These are phyloP conservation scores for Agriopis leucophaearia DNA, from an alignment of 2,888 invertebrate genomes.

Conservation along the genomic window DNA sequence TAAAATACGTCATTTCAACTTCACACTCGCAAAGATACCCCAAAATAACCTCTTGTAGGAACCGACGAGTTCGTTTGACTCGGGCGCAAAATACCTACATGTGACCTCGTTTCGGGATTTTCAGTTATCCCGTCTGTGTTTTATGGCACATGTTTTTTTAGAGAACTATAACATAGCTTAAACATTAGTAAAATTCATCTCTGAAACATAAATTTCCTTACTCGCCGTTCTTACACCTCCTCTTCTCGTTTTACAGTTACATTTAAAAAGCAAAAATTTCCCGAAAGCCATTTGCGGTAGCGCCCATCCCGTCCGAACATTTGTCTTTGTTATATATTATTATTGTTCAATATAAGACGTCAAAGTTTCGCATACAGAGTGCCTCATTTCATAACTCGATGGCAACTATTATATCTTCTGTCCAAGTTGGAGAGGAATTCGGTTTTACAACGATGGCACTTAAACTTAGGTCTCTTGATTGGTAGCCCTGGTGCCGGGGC, in stretches of 20 bases:
- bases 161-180: too few relatives aligned
- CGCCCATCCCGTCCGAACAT: conserved; percentile 51
- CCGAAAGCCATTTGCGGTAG: conserved; percentile 32
- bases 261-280: conserved; percentile 33
- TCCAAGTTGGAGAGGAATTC: conserved; percentile 54
- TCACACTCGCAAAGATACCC: too few relatives aligned
- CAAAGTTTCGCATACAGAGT: conserved; percentile 79
- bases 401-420: conserved; percentile 64
- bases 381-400: conserved; percentile 73
- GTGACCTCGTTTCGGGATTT: too few relatives aligned
- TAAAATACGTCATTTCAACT: too few relatives aligned
- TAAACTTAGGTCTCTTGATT: too few relatives aligned
- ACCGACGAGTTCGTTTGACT: too few relatives aligned
- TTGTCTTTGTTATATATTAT: conserved; percentile 72
- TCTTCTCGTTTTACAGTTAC: background rate
- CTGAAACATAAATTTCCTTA: background rate
- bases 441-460: background rate
- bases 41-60: too few relatives aligned
- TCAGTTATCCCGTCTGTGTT: too few relatives aligned
- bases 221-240: background rate
- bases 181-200: background rate
- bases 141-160: too few relatives aligned
- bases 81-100: too few relatives aligned
- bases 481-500: too few relatives aligned
- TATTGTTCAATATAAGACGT: conserved; percentile 75